Percentiles rank a stretch among this genome's conserved stretches.
Conservation (phyloP, 2,888 invertebrate genomes). For the Andrena fulva region DNA sequence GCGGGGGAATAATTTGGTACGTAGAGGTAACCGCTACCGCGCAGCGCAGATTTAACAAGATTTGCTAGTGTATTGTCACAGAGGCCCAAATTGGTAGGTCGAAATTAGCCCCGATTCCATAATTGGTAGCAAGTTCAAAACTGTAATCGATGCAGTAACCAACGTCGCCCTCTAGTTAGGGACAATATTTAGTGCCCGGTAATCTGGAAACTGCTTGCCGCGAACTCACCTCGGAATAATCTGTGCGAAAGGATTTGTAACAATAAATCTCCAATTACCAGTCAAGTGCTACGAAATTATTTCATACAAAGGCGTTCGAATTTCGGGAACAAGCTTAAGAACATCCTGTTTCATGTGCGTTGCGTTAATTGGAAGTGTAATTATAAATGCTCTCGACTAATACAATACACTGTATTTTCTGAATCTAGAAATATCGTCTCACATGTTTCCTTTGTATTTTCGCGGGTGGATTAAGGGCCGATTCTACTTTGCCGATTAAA, state of each 20-base stretch:
- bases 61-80: slow-evolving; percentile 17
- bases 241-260: background rate
- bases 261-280: background rate
- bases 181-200: background rate
- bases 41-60: slow-evolving; percentile 8
- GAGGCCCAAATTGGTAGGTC: slow-evolving; percentile 17
- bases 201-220: background rate
- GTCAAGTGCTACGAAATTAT: no score
- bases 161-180: slow-evolving; percentile 12
- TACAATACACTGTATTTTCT: no score
- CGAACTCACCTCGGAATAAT: background rate
- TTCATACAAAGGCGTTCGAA: background rate
- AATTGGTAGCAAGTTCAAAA: slow-evolving; percentile 38
- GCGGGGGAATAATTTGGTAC: slow-evolving; percentile 7
- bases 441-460: no score
- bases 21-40: background rate
- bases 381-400: no score
- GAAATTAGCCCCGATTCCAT: slow-evolving; percentile 37
- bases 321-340: no score
- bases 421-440: no score
- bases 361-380: no score
- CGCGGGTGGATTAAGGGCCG: no score
- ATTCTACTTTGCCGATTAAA: no score
- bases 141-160: slow-evolving; percentile 39
- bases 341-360: no score